phyloP scores from a whole-genome alignment of 1,140 invertebrate species.

The Leptonema lineaticorne region DNA sequence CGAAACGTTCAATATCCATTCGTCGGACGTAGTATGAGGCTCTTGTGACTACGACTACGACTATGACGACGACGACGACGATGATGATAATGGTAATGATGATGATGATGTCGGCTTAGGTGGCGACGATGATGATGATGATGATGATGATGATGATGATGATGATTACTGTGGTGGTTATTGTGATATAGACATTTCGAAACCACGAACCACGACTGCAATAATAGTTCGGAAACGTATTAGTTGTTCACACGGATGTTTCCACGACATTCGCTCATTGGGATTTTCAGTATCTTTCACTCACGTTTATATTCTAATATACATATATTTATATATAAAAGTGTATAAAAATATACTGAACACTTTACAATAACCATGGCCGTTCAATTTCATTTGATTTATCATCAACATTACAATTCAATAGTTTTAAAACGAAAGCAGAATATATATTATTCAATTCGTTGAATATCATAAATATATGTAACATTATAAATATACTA shows the following conservation, averaged over 20 bases:
- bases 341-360: too few species aligned
- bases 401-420: too few species aligned
- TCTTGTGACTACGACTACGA: not conserved
- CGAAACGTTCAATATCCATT: not conserved
- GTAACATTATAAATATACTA: too few species aligned
- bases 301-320: not conserved
- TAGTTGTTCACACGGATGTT: not conserved
- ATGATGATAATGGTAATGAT: not conserved
- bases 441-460: too few species aligned
- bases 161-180: too few species aligned
- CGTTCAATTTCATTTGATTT: too few species aligned
- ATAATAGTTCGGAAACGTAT: not conserved
- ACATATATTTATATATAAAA: too few species aligned
- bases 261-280: not conserved
- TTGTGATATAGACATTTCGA: too few species aligned
- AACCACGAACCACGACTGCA: too few species aligned
- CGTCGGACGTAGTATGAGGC: not conserved
- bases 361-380: too few species aligned
- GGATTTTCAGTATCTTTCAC: not conserved
- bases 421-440: too few species aligned
- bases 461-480: too few species aligned
- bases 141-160: not conserved
- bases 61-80: not conserved
- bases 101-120: not conserved
- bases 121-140: not conserved